Base-by-base conservation (phyloP, 2,888 invertebrate genomes). In the Chloroclysta siterata region DNA sequence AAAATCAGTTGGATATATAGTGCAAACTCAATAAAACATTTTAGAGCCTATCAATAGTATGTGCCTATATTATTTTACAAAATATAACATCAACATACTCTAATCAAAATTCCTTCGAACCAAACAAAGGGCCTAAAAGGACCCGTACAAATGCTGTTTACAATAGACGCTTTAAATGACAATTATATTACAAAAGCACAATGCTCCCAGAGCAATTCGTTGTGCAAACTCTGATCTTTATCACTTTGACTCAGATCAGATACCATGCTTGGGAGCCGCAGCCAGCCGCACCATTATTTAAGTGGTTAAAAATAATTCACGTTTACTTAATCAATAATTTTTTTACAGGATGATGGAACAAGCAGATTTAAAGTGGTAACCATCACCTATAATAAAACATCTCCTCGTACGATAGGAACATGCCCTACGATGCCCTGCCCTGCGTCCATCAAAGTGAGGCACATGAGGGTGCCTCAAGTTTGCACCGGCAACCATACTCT, bases 151-250 rank as follows among this genome's bases (percentile, higher is more conserved):
- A 50, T 10, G 15, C 36, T 76, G 74, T 78, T 41, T 44, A 46
- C 47, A 60, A 42, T 53, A 7, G 28, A 14, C 53, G 42, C 42
- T 53, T 42, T 42, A 53, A 77, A 76, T 74, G 72, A 73, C 69
- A 77, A 76, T 63, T n/a, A n/a, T n/a, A n/a, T n/a, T 69, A 69
- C 70, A 73, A 72, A 72, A 70, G 61, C 61, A 80, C 78, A 78
- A 77, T 77, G 75, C 77, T 72, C 74, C 71, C 66, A 65, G 65
- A 70, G 66, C 56, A 15, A 70, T 46, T 54, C 65, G 76, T 81
- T 81, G 78, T 80, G 77, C 79, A 80, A 79, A 72, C 70, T 66
- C 62, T 63, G 69, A 77, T 76, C 68, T 63, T 52, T 63, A 70
- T 72, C 71, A 65, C 61, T 59, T 63, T 51, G 53, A 63, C 55